Evolutionary conservation across 2,888 invertebrate species (phyloP).

Genomic region (Alentia gelatinosa): DNA sequence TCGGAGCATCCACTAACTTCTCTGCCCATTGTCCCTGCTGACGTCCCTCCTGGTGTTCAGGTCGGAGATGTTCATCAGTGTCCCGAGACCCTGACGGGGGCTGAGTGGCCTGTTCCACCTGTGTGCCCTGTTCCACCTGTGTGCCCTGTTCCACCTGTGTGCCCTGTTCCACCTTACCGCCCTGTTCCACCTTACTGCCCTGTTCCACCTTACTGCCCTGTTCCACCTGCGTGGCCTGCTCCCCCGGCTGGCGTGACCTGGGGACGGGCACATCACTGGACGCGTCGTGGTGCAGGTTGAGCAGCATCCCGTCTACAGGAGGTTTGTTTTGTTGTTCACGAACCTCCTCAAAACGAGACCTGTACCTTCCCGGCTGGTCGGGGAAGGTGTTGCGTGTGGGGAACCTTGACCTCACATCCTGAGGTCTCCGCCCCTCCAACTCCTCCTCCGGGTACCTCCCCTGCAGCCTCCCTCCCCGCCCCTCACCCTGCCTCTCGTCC

Average conservation of each 20-base stretch:
- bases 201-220: too few species aligned
- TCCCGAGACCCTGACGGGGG: too few species aligned
- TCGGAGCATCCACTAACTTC: background rate
- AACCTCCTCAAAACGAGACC: background rate
- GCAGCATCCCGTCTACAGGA: background rate
- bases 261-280: background rate
- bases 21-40: too few species aligned
- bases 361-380: background rate
- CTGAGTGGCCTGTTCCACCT: too few species aligned
- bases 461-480: too few species aligned
- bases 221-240: background rate
- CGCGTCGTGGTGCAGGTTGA: background rate
- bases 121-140: too few species aligned
- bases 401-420: background rate
- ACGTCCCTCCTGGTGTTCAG: too few species aligned
- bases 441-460: background rate
- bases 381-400: background rate
- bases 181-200: too few species aligned
- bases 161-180: too few species aligned
- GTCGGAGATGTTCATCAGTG: too few species aligned
- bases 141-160: too few species aligned
- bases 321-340: background rate
- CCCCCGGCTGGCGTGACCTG: background rate
- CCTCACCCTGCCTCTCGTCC: background rate
- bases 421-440: background rate